Evolutionary conservation across 2,797 vertebrate species (phyloP), one percentile per base, ranked within the genome.

Genomic region (Chloroceryle inda): DNA sequence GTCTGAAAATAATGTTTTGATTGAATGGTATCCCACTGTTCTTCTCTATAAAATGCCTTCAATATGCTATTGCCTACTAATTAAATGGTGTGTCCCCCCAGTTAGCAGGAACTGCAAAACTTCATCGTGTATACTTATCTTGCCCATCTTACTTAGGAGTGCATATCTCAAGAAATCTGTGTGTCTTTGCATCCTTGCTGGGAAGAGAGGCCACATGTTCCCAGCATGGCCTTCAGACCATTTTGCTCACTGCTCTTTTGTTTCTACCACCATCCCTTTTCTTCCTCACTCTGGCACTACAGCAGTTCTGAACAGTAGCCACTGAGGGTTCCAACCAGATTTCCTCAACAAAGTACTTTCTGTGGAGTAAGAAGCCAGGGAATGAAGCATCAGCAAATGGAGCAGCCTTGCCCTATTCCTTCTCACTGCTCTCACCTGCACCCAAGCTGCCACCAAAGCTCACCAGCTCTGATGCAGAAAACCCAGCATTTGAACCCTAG

Each of bases 231-330:
- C 88, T 94, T 96, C 78, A 81, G 89, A 86, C 64, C 78, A 64
- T 94, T 92, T 95, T 95, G 40, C 76, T 95, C 11, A 0, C 58
- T 0, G 0, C 49, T 64, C 47, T 45, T 96, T 96, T 95, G 55
- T 85, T 97, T 88, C 84, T 62, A 80, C 38, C 83, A 68, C 37
- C 14, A 44, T 49, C 52, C 37, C 23, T 96, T 95, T 85, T 95
- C 88, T 68, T 94, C 52, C 80, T 73, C 21, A 58, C 77, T 58
- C 84, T 96, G 86, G 85, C 72, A 79, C n/a, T 23, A 22, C n/a
- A 83, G 88, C 50, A 66, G 64, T 88, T 96, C 89, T 92, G 83
- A 97, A 92, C 44, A 86, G 59, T 63, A 94, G 82, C 66, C 82
- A 89, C 83, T 73, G 82, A 92, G 44, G 44, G 11, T 66, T 73